phyloP scores from a whole-genome alignment of 2,888 invertebrate genomes.

The Caenorhabditis virilis region DNA sequence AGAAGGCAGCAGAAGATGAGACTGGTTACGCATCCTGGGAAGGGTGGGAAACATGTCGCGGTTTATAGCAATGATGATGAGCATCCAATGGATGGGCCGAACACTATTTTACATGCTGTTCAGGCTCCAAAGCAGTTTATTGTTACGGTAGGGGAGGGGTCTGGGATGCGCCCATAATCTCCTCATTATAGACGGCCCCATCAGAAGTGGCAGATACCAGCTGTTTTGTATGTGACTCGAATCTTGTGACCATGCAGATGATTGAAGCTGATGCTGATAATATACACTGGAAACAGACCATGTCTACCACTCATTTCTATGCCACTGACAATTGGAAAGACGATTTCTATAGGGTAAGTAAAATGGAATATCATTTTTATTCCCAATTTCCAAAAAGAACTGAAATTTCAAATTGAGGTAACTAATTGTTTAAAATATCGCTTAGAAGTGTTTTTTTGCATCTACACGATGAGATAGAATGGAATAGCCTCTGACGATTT shows the following conservation, averaged over 20 bases:
- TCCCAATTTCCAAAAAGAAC: background rate
- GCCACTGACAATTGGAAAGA: constrained; percentile 55
- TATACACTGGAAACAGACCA: constrained; percentile 64
- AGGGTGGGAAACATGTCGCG: constrained; percentile 39
- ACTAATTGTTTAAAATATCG: no score
- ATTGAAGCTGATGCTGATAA: constrained; percentile 34
- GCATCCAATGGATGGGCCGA: constrained; percentile 54
- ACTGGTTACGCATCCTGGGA: constrained; percentile 25
- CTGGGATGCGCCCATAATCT: background rate
- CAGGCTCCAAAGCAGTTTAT: constrained; percentile 59
- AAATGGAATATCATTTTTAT: background rate
- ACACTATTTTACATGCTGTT: constrained; percentile 53
- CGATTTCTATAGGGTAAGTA: constrained; percentile 23
- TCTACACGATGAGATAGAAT: no score
- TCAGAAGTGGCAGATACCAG: constrained; percentile 26
- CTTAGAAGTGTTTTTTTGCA: no score
- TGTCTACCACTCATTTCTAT: constrained; percentile 58
- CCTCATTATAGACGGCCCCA: constrained; percentile 12
- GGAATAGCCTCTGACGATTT: no score
- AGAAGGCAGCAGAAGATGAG: constrained; percentile 18
- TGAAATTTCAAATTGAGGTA: no score
- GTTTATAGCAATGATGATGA: constrained; percentile 48
- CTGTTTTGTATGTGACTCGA: constrained; percentile 30
- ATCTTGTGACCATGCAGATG: constrained; percentile 29
- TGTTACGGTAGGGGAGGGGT: constrained; percentile 35